These are phyloP conservation scores for Phylloscopus whistleri DNA, from an alignment of 2,113 vertebrate species.

Conservation along the genomic window DNA sequence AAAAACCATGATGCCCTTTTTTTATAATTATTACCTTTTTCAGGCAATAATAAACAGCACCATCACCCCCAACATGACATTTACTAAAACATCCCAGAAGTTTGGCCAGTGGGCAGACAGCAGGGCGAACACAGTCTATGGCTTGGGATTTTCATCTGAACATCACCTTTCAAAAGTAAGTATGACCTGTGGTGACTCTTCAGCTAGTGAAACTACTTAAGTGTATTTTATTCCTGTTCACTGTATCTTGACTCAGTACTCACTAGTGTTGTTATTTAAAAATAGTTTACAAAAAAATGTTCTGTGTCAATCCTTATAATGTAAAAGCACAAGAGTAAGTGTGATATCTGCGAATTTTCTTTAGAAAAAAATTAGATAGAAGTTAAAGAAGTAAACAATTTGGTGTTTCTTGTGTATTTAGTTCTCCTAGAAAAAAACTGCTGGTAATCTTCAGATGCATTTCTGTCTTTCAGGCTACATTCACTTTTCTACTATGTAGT, in stretches of 20 bases:
- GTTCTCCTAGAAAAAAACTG: not conserved
- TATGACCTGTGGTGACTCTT: not conserved
- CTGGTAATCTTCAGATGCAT: not conserved
- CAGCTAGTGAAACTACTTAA: not conserved
- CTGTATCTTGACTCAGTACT: not conserved
- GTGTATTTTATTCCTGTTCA: not conserved
- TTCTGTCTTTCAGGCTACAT: not conserved
- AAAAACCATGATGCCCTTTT: accelerated
- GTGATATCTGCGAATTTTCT: not conserved
- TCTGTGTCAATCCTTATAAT: not conserved
- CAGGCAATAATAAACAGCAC: constrained; percentile 99
- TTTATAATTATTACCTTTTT: constrained; percentile 47
- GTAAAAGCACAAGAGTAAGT: not conserved
- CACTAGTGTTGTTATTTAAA: not conserved
- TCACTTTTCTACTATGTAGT: not conserved
- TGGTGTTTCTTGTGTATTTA: not conserved
- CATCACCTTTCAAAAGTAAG: constrained; percentile 96
- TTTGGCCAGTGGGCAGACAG: constrained; percentile 99
- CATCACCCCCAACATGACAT: constrained; percentile 99
- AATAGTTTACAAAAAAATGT: not conserved
- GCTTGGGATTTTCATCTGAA: constrained; percentile 97
- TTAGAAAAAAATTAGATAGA: not conserved
- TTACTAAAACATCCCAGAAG: constrained; percentile 99
- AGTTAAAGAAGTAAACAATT: not conserved
- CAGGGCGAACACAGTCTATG: constrained; percentile 97